Evolutionary conservation across 2,797 vertebrate species (phyloP).

Genomic region (Sebastes minor): DNA sequence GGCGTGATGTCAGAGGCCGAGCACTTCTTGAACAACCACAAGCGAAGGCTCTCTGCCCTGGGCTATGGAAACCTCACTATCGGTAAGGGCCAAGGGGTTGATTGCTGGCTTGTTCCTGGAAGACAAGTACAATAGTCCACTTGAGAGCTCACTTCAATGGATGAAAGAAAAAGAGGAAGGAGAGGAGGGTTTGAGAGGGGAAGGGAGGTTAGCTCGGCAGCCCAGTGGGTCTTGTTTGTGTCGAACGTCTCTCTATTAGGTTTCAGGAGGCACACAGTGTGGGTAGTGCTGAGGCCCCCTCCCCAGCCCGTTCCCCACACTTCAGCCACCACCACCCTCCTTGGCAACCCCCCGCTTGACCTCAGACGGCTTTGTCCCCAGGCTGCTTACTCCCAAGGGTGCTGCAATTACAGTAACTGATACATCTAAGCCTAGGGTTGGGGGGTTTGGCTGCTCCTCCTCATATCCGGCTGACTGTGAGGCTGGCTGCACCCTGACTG

Average conservation of each 20-base stretch:
- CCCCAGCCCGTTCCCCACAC: conserved; percentile 59
- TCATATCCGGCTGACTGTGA: conserved; percentile 82
- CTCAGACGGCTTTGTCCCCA: conserved; percentile 75
- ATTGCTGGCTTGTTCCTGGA: conserved; percentile 70
- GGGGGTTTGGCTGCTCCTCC: conserved; percentile 70
- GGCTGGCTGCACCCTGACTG: conserved; percentile 76
- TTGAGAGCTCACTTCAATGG: conserved; percentile 68
- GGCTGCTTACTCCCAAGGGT: conserved; percentile 73
- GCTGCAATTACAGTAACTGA: conserved; percentile 85
- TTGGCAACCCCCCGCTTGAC: conserved; percentile 73
- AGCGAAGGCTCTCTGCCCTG: conserved; percentile 85
- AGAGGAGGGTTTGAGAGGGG: conserved; percentile 45
- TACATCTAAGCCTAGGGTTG: conserved; percentile 80
- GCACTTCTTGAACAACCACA: conserved; percentile 92
- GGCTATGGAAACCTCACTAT: conserved; percentile 88
- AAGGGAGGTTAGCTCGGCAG: conserved; percentile 54
- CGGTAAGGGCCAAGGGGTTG: conserved; percentile 83
- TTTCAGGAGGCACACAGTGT: conserved; percentile 74
- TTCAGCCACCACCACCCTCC: conserved; percentile 60
- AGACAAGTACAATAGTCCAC: conserved; percentile 74
- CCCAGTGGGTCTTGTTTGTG: conserved; percentile 70
- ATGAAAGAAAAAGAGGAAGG: conserved; percentile 62
- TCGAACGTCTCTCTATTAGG: conserved; percentile 72
- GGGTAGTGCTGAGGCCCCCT: conserved; percentile 41
- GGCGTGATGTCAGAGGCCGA: conserved; percentile 94